Base-by-base conservation (phyloP, 1,140 invertebrate species). In the Mylabris phalerata region DNA sequence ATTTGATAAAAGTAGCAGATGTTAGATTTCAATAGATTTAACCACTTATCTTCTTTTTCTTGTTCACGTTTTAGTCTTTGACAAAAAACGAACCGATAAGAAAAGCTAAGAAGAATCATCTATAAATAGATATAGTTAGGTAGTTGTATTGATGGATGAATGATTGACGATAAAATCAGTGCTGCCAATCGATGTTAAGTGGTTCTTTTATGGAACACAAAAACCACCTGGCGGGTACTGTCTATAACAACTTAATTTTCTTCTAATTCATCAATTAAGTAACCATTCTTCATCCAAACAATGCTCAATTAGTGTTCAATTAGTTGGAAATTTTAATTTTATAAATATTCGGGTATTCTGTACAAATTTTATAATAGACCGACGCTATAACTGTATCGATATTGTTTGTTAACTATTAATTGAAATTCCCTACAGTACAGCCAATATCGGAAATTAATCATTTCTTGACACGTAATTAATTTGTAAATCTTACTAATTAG, bases 401-500 rank as follows among this genome's bases (percentile, higher is more conserved):
- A 7, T 32, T 32, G 32, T 32, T 32, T 32, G 32, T 32, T 32
- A 5, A 26, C 50, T 42, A 50, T 32, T 50, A 27, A 60, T 52
- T 60, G 50, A 60, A 50, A 48, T 55, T 55, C 51, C 48, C 51
- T 54, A 48, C 32, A 32, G 4, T 32, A 32, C 32, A 32, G 45
- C 48, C 40, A 25, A 40, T 40, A 42, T 48, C 50, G 52, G 48
- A 60, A 55, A 60, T 60, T 60, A 60, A 60, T 60, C 58, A 60
- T 50, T 55, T 60, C 50, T 50, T 60, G 58, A 60, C 50, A 46
- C 50, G 49, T 60, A 60, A 60, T 60, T 60, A 60, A 60, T 52
- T 60, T 60, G 58, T 60, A 60, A 60, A 60, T 50, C 51, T 48
- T 43, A 46, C 58, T 60, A 60, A 60, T 60, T 60, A 60, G 50